Conservation (phyloP, 2,797 vertebrate species). For the Hippocampus kuda region DNA sequence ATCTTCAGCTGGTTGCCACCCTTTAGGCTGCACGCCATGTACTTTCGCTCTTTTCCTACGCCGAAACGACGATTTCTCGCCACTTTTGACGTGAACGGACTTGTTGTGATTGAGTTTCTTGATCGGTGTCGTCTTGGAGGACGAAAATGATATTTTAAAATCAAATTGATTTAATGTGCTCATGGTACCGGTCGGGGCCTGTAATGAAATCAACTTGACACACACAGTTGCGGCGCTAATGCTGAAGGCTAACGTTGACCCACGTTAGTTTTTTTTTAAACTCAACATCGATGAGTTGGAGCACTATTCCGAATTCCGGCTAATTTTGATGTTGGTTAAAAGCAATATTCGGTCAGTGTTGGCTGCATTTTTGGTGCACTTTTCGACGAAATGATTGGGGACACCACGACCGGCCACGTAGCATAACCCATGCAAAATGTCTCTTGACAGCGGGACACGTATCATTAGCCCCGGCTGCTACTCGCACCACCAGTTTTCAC, state of each 20-base stretch:
- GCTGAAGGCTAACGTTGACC: constrained; percentile 25
- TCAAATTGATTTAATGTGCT: not conserved
- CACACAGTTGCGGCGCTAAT: constrained; percentile 28
- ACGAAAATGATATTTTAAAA: not conserved
- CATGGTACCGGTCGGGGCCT: constrained; percentile 36
- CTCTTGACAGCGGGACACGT: constrained; percentile 51
- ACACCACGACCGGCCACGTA: constrained; percentile 52
- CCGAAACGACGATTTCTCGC: not conserved
- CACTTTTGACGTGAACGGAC: not conserved
- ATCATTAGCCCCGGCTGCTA: constrained; percentile 33
- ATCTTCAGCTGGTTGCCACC: constrained; percentile 5
- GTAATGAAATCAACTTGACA: constrained; percentile 19
- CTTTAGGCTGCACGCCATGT: not conserved
- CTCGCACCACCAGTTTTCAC: constrained; percentile 18
- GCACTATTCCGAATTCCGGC: not conserved
- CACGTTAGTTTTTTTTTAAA: constrained; percentile 27
- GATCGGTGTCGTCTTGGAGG: not conserved
- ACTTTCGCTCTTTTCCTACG: not conserved
- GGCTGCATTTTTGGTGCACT: not conserved
- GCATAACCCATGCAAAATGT: constrained; percentile 31
- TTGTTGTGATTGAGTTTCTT: no score
- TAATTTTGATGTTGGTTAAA: not conserved
- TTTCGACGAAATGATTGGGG: not conserved
- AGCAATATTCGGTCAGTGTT: not conserved
- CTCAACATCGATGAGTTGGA: constrained; percentile 16